phyloP scores from a whole-genome alignment of 1,140 invertebrate genomes.

The Heliconius hermathena region DNA sequence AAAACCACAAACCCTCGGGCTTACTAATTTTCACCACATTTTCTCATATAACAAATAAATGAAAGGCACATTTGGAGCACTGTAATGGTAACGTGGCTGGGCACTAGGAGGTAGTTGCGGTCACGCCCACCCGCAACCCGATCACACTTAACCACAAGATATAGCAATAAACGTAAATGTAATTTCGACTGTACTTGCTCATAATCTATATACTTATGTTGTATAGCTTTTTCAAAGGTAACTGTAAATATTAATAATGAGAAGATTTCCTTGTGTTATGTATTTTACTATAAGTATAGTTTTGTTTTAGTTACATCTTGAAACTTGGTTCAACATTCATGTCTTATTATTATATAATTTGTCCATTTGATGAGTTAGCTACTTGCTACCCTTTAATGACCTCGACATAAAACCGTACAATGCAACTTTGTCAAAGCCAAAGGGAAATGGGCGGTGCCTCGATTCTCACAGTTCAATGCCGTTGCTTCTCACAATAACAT shows the following conservation, averaged over 20 bases:
- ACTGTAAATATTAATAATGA: neutral
- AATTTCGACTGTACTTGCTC: slow-evolving; percentile 24
- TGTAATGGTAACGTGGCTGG: slow-evolving; percentile 25
- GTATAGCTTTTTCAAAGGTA: neutral
- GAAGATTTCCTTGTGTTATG: neutral
- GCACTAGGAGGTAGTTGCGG: slow-evolving; percentile 45
- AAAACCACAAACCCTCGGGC: neutral
- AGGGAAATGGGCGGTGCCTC: slow-evolving; percentile 25
- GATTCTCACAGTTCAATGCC: slow-evolving; percentile 39
- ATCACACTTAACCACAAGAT: slow-evolving; percentile 38
- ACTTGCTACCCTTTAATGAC: slow-evolving; percentile 10
- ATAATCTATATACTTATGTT: slow-evolving; percentile 17
- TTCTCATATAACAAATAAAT: slow-evolving; percentile 21
- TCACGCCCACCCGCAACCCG: slow-evolving; percentile 55
- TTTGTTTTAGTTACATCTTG: neutral
- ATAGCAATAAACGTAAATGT: slow-evolving; percentile 34
- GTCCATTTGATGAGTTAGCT: neutral
- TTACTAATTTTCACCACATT: slow-evolving; percentile 3
- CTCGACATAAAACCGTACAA: slow-evolving; percentile 5
- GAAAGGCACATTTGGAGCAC: slow-evolving; percentile 16
- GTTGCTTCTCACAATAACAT: slow-evolving; percentile 31
- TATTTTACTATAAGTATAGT: neutral
- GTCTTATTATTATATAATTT: neutral
- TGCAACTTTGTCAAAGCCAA: slow-evolving; percentile 14
- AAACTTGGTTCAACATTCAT: no score